phyloP scores from a whole-genome alignment of 2,888 invertebrate genomes.

The Latheticus oryzae region DNA sequence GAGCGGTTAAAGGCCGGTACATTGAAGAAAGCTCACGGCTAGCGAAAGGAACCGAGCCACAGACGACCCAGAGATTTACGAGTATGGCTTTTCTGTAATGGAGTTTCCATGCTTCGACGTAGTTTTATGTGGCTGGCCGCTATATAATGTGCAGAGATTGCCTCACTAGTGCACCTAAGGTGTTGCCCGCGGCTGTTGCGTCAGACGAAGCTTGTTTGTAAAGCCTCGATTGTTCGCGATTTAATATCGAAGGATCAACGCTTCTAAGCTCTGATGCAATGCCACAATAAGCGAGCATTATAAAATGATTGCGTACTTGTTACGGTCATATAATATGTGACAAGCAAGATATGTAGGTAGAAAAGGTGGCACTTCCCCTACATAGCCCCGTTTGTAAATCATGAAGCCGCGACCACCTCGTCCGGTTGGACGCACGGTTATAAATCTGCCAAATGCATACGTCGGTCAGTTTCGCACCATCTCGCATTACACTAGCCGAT shows the following conservation, averaged over 20 bases:
- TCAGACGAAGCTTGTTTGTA: constrained; percentile 56
- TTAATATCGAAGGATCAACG: constrained; percentile 56
- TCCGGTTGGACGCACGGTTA: constrained; percentile 55
- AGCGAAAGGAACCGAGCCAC: constrained; percentile 47
- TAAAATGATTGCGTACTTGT: constrained; percentile 21
- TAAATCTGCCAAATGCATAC: constrained; percentile 63
- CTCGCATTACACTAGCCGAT: constrained; percentile 49
- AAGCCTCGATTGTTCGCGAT: constrained; percentile 55
- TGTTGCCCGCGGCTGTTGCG: constrained; percentile 57
- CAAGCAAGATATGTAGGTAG: constrained; percentile 22
- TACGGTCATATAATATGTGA: constrained; percentile 22
- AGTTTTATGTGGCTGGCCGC: constrained; percentile 64
- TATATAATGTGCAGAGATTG: constrained; percentile 62
- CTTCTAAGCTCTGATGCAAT: constrained; percentile 40
- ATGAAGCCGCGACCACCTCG: constrained; percentile 53
- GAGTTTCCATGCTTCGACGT: constrained; percentile 66
- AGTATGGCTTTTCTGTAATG: constrained; percentile 65
- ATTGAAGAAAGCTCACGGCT: constrained; percentile 46
- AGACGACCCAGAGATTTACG: constrained; percentile 62
- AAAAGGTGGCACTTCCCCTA: constrained; percentile 13
- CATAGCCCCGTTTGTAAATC: constrained; percentile 56
- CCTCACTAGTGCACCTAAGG: constrained; percentile 62
- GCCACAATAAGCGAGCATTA: constrained; percentile 37
- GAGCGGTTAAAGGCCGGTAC: constrained; percentile 36
- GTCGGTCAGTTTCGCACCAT: constrained; percentile 59